Evolutionary conservation across 2,797 vertebrate species (phyloP).

Genomic region (Chelidonichthys spinosus): DNA sequence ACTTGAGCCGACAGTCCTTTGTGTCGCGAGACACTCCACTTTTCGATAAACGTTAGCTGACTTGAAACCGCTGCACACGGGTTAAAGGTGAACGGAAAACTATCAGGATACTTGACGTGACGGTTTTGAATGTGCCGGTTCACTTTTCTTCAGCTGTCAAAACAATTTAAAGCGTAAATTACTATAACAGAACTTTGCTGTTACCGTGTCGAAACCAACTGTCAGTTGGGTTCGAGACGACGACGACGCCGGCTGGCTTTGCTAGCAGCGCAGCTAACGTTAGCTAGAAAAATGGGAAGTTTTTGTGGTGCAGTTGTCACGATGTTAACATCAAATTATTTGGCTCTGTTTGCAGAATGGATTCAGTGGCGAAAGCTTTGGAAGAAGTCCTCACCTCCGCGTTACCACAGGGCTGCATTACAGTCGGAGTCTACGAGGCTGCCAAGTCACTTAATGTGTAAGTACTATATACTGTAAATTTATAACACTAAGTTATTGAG

Average conservation of each 20-base stretch:
- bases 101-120: not conserved
- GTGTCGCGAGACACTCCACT: slow-evolving; percentile 19
- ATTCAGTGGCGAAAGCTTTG: slow-evolving; percentile 88
- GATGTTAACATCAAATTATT: not conserved
- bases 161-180: not conserved
- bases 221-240: not conserved
- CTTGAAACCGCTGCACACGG: not conserved
- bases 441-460: slow-evolving; percentile 93
- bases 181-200: fast-evolving
- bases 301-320: not conserved
- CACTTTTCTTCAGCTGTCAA: not conserved
- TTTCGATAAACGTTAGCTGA: not conserved
- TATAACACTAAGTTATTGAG: not conserved
- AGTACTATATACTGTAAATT: slow-evolving; percentile 64
- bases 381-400: slow-evolving; percentile 91
- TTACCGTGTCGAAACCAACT: slow-evolving; percentile 4
- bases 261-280: slow-evolving; percentile 27
- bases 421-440: slow-evolving; percentile 92
- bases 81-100: not conserved
- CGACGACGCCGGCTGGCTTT: not conserved
- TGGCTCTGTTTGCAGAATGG: slow-evolving; percentile 85
- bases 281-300: not conserved
- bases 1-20: too few relatives aligned
- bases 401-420: slow-evolving; percentile 88
- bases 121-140: fast-evolving